These are phyloP conservation scores for Menidia menidia DNA, from an alignment of 2,797 vertebrate genomes.

Conservation along the genomic window DNA sequence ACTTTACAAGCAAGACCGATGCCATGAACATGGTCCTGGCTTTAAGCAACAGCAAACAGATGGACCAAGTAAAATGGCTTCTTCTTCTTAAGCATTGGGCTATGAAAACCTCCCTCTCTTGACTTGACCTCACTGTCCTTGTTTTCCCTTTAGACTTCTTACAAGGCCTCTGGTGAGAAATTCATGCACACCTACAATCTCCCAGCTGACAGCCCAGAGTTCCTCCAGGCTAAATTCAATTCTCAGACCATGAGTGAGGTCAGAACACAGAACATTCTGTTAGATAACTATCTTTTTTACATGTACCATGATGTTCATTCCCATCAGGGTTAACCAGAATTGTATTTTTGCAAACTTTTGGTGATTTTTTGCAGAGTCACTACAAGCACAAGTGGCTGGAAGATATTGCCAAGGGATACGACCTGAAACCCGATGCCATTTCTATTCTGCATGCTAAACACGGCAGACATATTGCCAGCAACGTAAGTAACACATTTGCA, in stretches of 20 bases:
- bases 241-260: slow-evolving; percentile 93
- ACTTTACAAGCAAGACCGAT: slow-evolving; percentile 91
- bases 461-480: slow-evolving; percentile 94
- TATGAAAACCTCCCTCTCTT: too few relatives aligned
- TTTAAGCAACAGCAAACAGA: slow-evolving; percentile 88
- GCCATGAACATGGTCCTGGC: slow-evolving; percentile 93
- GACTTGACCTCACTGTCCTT: too few relatives aligned
- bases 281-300: not conserved
- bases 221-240: slow-evolving; percentile 92
- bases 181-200: slow-evolving; percentile 93
- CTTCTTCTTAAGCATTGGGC: not conserved
- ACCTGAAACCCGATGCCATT: slow-evolving; percentile 93
- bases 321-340: not conserved
- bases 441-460: slow-evolving; percentile 92
- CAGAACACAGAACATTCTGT: slow-evolving; percentile 44
- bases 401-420: slow-evolving; percentile 92
- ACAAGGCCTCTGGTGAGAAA: slow-evolving; percentile 94
- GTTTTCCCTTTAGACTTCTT: slow-evolving; percentile 83
- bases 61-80: slow-evolving; percentile 84
- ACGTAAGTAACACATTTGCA: slow-evolving; percentile 83
- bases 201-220: slow-evolving; percentile 89
- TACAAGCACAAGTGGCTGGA: slow-evolving; percentile 92
- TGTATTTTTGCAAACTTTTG: slow-evolving; percentile 1
- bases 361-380: slow-evolving; percentile 71
- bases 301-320: too few relatives aligned